These are phyloP conservation scores for Chorisops tibialis DNA, from an alignment of 2,888 invertebrate genomes.

Conservation along the genomic window DNA sequence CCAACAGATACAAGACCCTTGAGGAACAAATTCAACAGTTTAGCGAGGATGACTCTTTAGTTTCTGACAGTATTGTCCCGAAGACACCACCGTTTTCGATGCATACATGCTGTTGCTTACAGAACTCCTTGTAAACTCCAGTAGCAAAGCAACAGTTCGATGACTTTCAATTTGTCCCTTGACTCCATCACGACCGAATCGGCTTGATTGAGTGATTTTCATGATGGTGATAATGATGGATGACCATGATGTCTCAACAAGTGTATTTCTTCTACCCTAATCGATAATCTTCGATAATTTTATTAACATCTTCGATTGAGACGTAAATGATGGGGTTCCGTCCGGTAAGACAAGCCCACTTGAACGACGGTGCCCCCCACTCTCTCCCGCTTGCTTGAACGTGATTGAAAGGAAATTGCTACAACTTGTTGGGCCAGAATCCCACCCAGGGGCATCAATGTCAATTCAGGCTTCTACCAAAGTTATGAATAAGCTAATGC, in stretches of 20 bases:
- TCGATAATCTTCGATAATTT: slow-evolving; percentile 25
- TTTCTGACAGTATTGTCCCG: too few species aligned
- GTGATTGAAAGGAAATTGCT: slow-evolving; percentile 20
- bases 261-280: slow-evolving; percentile 10
- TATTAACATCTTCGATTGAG: slow-evolving; percentile 16
- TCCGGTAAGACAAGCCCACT: slow-evolving; percentile 8
- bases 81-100: too few species aligned
- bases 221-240: slow-evolving; percentile 20
- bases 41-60: too few species aligned
- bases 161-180: slow-evolving; percentile 15
- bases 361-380: neutral
- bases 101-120: too few species aligned
- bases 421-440: slow-evolving; percentile 12
- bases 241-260: slow-evolving; percentile 24
- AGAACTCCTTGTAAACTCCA: slow-evolving; percentile 14
- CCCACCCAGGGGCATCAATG: slow-evolving; percentile 11
- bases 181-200: neutral
- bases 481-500: neutral
- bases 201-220: too few species aligned
- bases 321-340: slow-evolving; percentile 8
- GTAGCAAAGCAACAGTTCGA: slow-evolving; percentile 23
- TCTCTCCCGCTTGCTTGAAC: slow-evolving; percentile 1
- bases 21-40: too few species aligned
- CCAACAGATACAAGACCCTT: too few species aligned
- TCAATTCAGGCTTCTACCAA: neutral